Base-by-base conservation (phyloP, 1,140 invertebrate species). In the Cataglyphis hispanica region DNA sequence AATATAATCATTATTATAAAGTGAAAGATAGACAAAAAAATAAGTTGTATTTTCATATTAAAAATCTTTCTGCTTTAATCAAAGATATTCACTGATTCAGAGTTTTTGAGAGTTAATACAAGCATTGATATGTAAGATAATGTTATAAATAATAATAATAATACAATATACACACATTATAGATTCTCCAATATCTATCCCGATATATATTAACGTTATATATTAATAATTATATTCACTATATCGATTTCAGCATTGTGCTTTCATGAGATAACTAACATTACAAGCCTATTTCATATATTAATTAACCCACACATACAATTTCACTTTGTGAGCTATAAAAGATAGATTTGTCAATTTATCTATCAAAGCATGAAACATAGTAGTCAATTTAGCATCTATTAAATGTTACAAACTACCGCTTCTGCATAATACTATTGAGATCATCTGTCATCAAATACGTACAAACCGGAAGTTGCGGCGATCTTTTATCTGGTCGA, bases 91-190 rank as follows among this genome's bases (percentile, higher is more conserved):
- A 16, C 16, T 19, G 4, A 50, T 50, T 50, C 13, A 50, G 5
- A n/a, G n/a, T n/a, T n/a, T 19, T 50, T 50, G 16, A 50, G 4
- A 50, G 4, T 50, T 67, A 22, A 22, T 22, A 43, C 11, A 25
- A 16, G 6, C n/a, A 16, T 43, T 64, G 37, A 46, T 64, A 7
- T 6, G n/a, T 10, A 6, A 25, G 16, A 53, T 22, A 13, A 56
- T 80, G 6, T 67, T 67, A 69, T 80, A 37, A 66, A 78, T 50
- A 66, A 78, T 50, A 50, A 66, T 43, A 78, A 66, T 43, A 78
- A 50, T 25, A 78, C 27, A 7, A 8, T 58, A 16, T 46, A 16
- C 13, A 46, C 0, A 50, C 8, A 64, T 25, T n/a, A 80, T 53
- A 1, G 27, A 16, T 16, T 16, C 37, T 40, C 4, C 63, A 25